Evolutionary conservation across 1,140 invertebrate genomes (phyloP).

Genomic region (Drosophila ogumai): DNA sequence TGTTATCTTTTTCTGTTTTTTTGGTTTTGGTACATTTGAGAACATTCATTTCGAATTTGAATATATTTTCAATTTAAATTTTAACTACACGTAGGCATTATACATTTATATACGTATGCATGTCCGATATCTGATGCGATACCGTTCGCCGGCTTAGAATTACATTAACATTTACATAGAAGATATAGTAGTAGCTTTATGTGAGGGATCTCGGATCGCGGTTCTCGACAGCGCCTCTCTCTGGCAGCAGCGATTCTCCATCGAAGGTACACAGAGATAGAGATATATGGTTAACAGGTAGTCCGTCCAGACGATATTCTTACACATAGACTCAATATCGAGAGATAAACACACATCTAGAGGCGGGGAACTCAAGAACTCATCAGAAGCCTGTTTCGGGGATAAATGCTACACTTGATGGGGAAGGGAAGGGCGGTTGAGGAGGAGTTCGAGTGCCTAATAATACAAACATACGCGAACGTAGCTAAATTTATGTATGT

Average conservation of each 20-base stretch:
- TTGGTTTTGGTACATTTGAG: conserved; percentile 76
- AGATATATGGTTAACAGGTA: conserved; percentile 32
- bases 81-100: conserved; percentile 61
- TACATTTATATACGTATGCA: conserved; percentile 55
- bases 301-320: conserved; percentile 31
- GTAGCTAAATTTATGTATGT: conserved; percentile 60
- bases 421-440: conserved; percentile 14
- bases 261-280: conserved; percentile 58
- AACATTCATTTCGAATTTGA: conserved; percentile 76
- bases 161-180: conserved; percentile 81
- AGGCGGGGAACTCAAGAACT: conserved; percentile 27
- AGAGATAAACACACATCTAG: conserved; percentile 71
- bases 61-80: conserved; percentile 69
- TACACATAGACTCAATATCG: conserved; percentile 45
- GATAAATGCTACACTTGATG: conserved; percentile 34
- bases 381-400: conserved; percentile 28
- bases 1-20: conserved; percentile 26
- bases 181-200: conserved; percentile 58
- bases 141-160: conserved; percentile 62
- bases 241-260: conserved; percentile 29
- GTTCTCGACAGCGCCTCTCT: conserved; percentile 36
- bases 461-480: conserved; percentile 68
- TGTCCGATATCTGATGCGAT: conserved; percentile 57
- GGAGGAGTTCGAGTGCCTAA: conserved; percentile 49
- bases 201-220: conserved; percentile 32